Evolutionary conservation across 2,888 invertebrate species (phyloP).

Genomic region (Cheilosia pagana): DNA sequence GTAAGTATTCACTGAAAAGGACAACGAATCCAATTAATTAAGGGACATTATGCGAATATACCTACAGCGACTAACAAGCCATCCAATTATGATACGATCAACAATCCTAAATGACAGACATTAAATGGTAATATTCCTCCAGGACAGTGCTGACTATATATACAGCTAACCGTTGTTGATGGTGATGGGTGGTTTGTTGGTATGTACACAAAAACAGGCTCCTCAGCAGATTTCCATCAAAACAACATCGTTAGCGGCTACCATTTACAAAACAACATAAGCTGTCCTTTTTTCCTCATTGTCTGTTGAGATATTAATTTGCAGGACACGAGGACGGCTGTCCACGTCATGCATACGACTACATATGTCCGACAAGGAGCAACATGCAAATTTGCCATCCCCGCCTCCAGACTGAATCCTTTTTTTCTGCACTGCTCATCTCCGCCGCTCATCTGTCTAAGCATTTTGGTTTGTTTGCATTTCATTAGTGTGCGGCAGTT

Average conservation of each 20-base stretch:
- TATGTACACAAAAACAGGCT: conserved; percentile 36
- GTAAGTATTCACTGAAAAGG: conserved; percentile 26
- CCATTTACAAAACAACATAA: conserved; percentile 36
- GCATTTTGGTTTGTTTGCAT: conserved; percentile 71
- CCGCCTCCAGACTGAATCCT: conserved; percentile 29
- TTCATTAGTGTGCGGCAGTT: conserved; percentile 72
- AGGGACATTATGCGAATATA: conserved; percentile 40
- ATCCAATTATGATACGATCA: conserved; percentile 73
- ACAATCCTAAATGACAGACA: conserved; percentile 64
- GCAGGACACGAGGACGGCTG: conserved; percentile 53
- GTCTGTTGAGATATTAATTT: conserved; percentile 69
- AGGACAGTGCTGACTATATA: neutral
- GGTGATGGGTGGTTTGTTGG: neutral
- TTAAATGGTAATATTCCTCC: conserved; percentile 41
- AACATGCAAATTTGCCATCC: conserved; percentile 63
- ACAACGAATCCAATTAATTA: conserved; percentile 65
- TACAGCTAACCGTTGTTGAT: neutral
- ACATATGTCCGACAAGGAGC: conserved; percentile 46
- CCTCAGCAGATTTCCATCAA: conserved; percentile 67
- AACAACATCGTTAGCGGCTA: conserved; percentile 72
- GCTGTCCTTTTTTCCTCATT: conserved; percentile 33
- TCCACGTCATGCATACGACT: conserved; percentile 22
- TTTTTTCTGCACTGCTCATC: conserved; percentile 34
- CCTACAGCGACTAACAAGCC: conserved; percentile 60
- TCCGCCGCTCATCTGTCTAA: conserved; percentile 55